phyloP scores from a whole-genome alignment of 2,113 vertebrate genomes.

The Lagopus muta region DNA sequence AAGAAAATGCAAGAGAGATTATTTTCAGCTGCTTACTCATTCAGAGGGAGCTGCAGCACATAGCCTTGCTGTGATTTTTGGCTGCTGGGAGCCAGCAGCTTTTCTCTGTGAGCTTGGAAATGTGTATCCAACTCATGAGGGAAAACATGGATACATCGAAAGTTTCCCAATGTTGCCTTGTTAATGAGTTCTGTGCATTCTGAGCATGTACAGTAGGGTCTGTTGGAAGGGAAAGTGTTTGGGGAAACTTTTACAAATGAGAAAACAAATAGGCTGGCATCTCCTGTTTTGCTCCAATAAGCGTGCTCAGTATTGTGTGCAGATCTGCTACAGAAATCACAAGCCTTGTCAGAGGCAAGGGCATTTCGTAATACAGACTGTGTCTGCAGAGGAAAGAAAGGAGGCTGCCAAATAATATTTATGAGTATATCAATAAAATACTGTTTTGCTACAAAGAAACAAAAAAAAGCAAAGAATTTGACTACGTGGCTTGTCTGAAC shows the following conservation, averaged over 20 bases:
- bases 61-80: slow-evolving; percentile 2
- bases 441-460: background rate
- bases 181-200: background rate
- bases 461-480: background rate
- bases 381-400: background rate
- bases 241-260: slow-evolving; percentile 6
- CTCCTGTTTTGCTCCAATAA: background rate
- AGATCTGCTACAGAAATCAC: background rate
- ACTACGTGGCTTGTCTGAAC: background rate
- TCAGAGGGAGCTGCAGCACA: background rate
- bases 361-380: background rate
- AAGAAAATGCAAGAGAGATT: slow-evolving; percentile 41
- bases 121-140: background rate
- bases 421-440: background rate
- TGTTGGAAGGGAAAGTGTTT: background rate
- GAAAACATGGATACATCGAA: background rate
- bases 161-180: background rate
- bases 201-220: background rate
- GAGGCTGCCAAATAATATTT: background rate
- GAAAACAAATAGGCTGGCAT: background rate
- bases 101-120: background rate
- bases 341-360: background rate
- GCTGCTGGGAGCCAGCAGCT: slow-evolving; percentile 14
- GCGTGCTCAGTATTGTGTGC: background rate
- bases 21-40: slow-evolving; percentile 56